Evolutionary conservation across 2,797 vertebrate genomes (phyloP), one percentile per base, ranked within the genome.

Genomic region (Helostoma temminkii): DNA sequence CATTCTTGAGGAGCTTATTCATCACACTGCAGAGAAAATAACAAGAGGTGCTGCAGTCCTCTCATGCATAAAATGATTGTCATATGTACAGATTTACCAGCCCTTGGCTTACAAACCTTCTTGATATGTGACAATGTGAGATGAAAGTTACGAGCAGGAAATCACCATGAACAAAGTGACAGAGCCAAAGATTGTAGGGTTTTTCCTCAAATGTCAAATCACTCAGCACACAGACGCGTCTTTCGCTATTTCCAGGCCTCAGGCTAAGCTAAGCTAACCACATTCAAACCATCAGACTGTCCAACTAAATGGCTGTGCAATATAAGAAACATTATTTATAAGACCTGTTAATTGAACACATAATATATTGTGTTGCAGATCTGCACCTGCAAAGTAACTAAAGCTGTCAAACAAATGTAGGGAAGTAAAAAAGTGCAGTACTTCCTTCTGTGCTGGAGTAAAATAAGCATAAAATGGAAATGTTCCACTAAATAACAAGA

Each of bases 1-100:
- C 28, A 58, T 30, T 46, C 10, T 11, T 45, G 36, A 37, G 46
- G 54, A 52, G 66, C 37, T 34, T 22, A 47, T 53, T 52, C 46
- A 45, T 72, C 46, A 36, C 36, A 11, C 34, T 21, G 9, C 19
- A 16, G 25, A 19, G 32, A 19, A 48, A 28, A 25, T 48, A 16
- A 37, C 37, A 14, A 19, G 19, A n/a, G 25, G 11, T 11, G 9
- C 7, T 26, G 15, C 16, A 11, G 53, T 32, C 45, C 18, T 49
- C 36, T 19, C 1, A 41, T 15, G 11, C 26, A 41, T 12, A 9
- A 42, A 46, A 41, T 16, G 0, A 28, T 68, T 37, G 19, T 5
- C n/a, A 18, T 30, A 46, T 16, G 22, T 30, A 47, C n/a, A 21
- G 16, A 12, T 47, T 47, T 12, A 39, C 9, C 6, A 26, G 49